These are phyloP conservation scores for Misgurnus mizolepis DNA, from an alignment of 2,113 vertebrate genomes.

Conservation along the genomic window DNA sequence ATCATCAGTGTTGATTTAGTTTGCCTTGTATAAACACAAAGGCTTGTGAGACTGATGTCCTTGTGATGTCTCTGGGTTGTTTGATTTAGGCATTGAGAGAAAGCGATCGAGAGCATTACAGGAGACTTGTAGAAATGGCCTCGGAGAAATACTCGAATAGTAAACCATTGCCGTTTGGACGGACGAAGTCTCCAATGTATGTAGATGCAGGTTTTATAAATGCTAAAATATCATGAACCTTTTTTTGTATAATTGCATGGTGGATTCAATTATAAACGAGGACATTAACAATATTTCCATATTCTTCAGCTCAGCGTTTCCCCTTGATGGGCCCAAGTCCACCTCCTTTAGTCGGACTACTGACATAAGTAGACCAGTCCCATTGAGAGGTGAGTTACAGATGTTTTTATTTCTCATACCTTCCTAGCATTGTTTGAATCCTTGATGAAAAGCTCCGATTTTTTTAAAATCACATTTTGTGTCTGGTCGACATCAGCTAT, in stretches of 20 bases:
- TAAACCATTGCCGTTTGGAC: slow-evolving; percentile 72
- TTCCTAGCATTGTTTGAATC: background rate
- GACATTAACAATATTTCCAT: background rate
- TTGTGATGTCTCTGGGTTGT: background rate
- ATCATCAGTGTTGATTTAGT: background rate
- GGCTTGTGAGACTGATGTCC: background rate
- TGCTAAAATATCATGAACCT: background rate
- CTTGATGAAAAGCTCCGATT: background rate
- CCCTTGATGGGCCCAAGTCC: slow-evolving; percentile 55
- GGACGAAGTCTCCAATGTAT: slow-evolving; percentile 72
- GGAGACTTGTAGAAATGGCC: slow-evolving; percentile 74
- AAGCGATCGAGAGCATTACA: slow-evolving; percentile 75
- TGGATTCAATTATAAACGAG: background rate
- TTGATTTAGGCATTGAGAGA: slow-evolving; percentile 69
- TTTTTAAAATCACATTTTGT: background rate
- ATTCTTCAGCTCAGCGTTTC: slow-evolving; percentile 60
- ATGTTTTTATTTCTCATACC: background rate
- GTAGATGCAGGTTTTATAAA: background rate
- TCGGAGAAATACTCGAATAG: slow-evolving; percentile 74
- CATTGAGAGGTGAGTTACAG: slow-evolving; percentile 58
- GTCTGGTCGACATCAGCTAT: slow-evolving; percentile 57
- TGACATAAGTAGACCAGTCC: slow-evolving; percentile 58
- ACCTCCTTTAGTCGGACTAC: slow-evolving; percentile 58
- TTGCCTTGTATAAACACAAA: background rate
- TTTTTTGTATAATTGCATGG: slow-evolving; percentile 8